Evolutionary conservation across 2,888 invertebrate species (phyloP), one percentile per base, ranked within the genome.

Genomic region (Rhamnusium bicolor): DNA sequence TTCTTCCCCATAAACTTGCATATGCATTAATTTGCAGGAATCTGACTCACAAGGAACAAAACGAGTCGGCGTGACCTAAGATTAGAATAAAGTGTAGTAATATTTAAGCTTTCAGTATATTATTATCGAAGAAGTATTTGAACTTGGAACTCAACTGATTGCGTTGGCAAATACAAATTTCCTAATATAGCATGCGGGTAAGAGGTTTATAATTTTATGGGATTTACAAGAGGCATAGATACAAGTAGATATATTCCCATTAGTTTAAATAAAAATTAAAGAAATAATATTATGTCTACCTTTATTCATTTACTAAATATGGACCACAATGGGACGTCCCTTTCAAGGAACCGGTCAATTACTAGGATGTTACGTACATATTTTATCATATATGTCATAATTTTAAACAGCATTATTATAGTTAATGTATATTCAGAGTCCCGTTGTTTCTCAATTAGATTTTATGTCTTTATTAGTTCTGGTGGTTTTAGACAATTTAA

Each of bases 1-100:
- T 24, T 24, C 51, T 27, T 63, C 63, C 49, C 63, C 63, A 63
- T 63, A 29, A n/a, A 51, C 51, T 51, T 63, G 7, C n/a, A n/a
- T n/a, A 32, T 14, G 21, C 46, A 21, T 21, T 47, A 24, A 24
- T 54, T 54, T 54, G 19, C 54, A 54, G 54, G 54, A 54, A 54
- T 54, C 24, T 24, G 54, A n/a, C 40, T 40, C 40, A 24, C 12
- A 12, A 54, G 54, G 24, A 21, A 54, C 54, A 54, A 24, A 27
- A 54, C 21, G n/a, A 7, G 21, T 24, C 21, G 54, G 19, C 27
- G 24, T 24, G 6, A n/a, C 27, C 54, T 54, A 54, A 24, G 54
- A 54, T 54, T 54, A 54, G 54, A 54, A 54, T 54, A 24, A 24
- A 21, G 54, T 54, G 12, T 24, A 24, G 5, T 40, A 40, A 40